Percentiles rank a stretch among this genome's conserved stretches.
Evolutionary conservation across 2,888 invertebrate species (phyloP).

Genomic region (Autographa pulchrina): DNA sequence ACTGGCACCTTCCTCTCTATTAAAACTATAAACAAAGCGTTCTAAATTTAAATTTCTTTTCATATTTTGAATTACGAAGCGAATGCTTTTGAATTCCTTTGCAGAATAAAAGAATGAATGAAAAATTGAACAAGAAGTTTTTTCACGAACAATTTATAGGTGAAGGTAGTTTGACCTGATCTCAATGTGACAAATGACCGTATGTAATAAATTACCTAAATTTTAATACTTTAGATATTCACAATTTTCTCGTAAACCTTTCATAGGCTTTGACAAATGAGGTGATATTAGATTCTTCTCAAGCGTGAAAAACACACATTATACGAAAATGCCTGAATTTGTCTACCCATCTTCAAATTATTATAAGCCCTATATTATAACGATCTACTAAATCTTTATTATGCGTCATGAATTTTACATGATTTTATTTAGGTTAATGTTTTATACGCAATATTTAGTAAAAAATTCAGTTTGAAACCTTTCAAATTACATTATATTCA

Average conservation of each 20-base stretch:
- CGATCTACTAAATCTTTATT: conserved; percentile 6
- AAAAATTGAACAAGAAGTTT: background rate
- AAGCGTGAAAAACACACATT: conserved; percentile 11
- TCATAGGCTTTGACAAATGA: conserved; percentile 9
- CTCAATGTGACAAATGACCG: background rate
- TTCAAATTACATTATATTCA: no score
- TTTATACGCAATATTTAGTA: background rate
- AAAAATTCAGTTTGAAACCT: no score
- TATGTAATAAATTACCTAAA: conserved; percentile 7
- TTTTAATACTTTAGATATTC: conserved; percentile 3
- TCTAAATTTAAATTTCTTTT: background rate
- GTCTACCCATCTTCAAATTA: conserved; percentile 2
- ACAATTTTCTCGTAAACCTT: conserved; percentile 6
- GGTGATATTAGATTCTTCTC: conserved; percentile 13
- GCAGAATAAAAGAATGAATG: background rate
- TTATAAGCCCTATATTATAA: conserved; percentile 5
- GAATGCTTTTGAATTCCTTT: background rate
- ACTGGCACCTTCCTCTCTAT: background rate
- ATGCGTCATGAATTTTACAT: background rate
- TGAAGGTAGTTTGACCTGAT: background rate
- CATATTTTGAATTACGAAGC: background rate
- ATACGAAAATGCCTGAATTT: background rate
- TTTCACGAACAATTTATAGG: background rate
- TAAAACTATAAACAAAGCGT: background rate
- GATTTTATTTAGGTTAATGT: background rate